A percentile compares a stretch with the other conserved stretches of the same genome.
Conservation (phyloP, 2,113 vertebrate genomes). For the Monarcha castaneiventris region DNA sequence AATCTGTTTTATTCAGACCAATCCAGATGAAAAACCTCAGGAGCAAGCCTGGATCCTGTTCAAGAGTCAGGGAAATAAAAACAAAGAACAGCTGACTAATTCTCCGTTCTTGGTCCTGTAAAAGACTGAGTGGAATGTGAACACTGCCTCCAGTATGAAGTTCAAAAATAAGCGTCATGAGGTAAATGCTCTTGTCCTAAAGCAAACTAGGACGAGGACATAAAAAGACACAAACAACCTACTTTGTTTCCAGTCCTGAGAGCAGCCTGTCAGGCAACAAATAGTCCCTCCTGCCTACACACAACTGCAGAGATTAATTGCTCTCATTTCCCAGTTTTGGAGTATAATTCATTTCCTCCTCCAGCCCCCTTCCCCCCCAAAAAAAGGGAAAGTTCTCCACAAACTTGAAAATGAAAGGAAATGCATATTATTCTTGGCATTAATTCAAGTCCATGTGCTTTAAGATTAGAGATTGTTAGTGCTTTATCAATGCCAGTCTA, state of each 20-base stretch:
- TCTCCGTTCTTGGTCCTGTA: slow-evolving; percentile 36
- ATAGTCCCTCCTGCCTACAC: slow-evolving; percentile 42
- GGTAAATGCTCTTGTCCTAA: slow-evolving; percentile 66
- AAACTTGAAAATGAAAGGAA: background rate
- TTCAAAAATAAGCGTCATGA: slow-evolving; percentile 65
- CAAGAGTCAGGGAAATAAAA: slow-evolving; percentile 64
- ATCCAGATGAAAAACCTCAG: slow-evolving; percentile 65
- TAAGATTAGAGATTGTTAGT: background rate
- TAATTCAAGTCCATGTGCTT: background rate
- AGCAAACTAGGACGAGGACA: slow-evolving; percentile 64
- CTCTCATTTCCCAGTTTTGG: slow-evolving; percentile 18
- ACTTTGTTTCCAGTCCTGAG: slow-evolving; percentile 51
- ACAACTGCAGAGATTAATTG: slow-evolving; percentile 48
- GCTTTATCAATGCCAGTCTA: background rate
- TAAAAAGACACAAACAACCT: slow-evolving; percentile 60
- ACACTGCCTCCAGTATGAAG: slow-evolving; percentile 57
- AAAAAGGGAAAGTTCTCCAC: background rate
- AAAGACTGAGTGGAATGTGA: slow-evolving; percentile 63
- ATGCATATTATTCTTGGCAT: background rate
- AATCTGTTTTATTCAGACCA: slow-evolving; percentile 26
- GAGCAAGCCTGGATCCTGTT: slow-evolving; percentile 39
- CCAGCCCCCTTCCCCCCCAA: too few relatives aligned
- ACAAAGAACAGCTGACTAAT: slow-evolving; percentile 69
- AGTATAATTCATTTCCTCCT: background rate
- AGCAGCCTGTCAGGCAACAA: slow-evolving; percentile 50